Percentiles rank a stretch among this genome's conserved stretches.
Evolutionary conservation across 2,113 vertebrate genomes (phyloP).

Genomic region (Strix aluco): DNA sequence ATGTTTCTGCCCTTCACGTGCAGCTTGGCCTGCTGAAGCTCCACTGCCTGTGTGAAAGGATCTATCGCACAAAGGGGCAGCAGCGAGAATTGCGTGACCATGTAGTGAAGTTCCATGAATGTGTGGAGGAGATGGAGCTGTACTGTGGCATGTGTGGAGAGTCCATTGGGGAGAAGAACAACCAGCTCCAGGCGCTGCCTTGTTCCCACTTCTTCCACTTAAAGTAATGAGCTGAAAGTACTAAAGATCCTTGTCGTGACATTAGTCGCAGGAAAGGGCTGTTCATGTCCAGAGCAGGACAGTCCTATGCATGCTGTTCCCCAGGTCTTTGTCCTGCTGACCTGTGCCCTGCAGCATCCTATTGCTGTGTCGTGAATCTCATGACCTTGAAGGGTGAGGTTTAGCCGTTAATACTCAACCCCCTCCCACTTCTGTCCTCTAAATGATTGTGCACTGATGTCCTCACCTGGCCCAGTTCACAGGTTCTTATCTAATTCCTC

Average conservation of each 20-base stretch:
- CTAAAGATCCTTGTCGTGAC: neutral
- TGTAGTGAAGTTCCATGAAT: constrained; percentile 96
- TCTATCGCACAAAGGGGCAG: constrained; percentile 86
- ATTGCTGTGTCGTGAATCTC: neutral
- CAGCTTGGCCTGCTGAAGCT: constrained; percentile 91
- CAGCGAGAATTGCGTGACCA: constrained; percentile 88
- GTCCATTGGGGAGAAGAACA: constrained; percentile 95
- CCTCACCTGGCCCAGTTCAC: neutral
- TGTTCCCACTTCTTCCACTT: constrained; percentile 98
- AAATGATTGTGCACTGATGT: accelerated
- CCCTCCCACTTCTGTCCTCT: neutral
- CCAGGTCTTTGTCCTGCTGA: neutral
- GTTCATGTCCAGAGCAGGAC: neutral
- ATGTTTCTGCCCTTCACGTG: neutral
- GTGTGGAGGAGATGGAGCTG: constrained; percentile 96
- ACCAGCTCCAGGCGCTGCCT: constrained; percentile 94
- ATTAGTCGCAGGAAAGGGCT: neutral
- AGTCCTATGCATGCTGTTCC: neutral
- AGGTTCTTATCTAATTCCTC: neutral
- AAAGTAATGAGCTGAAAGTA: constrained; percentile 77
- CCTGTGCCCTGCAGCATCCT: neutral
- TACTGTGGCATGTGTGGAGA: constrained; percentile 99
- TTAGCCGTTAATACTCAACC: neutral
- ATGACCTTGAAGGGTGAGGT: neutral
- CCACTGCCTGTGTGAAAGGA: constrained; percentile 89